Conservation (phyloP, 2,113 vertebrate species). For the Craseonycteris thonglongyai region DNA sequence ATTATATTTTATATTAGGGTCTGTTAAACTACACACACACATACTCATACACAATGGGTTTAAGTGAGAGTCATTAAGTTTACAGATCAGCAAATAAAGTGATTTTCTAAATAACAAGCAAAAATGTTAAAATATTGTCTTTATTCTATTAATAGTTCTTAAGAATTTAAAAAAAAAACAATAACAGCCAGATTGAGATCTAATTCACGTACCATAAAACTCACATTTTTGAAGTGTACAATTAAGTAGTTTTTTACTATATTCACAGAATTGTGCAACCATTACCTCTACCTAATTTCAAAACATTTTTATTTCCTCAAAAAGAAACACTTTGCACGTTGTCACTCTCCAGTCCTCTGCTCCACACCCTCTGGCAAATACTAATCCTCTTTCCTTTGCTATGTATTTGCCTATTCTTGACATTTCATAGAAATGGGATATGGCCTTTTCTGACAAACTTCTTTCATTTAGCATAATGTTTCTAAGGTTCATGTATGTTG, state of each 20-base stretch:
- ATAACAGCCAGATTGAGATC: background rate
- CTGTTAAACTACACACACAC: background rate
- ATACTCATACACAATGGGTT: background rate
- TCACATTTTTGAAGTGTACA: background rate
- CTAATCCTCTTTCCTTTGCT: background rate
- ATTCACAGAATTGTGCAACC: background rate
- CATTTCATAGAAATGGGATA: background rate
- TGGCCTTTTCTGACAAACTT: background rate
- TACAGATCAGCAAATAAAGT: slow-evolving; percentile 31
- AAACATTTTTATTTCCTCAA: background rate
- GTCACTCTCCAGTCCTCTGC: background rate
- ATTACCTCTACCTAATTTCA: background rate
- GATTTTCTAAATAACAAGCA: background rate
- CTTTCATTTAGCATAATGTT: background rate
- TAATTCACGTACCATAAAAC: background rate
- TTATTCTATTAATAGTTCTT: background rate
- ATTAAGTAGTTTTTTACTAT: background rate
- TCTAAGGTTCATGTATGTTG: background rate
- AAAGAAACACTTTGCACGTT: background rate
- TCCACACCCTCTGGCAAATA: background rate
- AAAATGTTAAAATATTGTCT: background rate
- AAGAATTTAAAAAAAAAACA: background rate
- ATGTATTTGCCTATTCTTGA: background rate
- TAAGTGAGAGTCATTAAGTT: background rate
- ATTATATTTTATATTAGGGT: background rate